A percentile compares a stretch with the other conserved stretches of the same genome.
phyloP scores from a whole-genome alignment of 1,140 invertebrate genomes.

The Drosophila bipectinata region DNA sequence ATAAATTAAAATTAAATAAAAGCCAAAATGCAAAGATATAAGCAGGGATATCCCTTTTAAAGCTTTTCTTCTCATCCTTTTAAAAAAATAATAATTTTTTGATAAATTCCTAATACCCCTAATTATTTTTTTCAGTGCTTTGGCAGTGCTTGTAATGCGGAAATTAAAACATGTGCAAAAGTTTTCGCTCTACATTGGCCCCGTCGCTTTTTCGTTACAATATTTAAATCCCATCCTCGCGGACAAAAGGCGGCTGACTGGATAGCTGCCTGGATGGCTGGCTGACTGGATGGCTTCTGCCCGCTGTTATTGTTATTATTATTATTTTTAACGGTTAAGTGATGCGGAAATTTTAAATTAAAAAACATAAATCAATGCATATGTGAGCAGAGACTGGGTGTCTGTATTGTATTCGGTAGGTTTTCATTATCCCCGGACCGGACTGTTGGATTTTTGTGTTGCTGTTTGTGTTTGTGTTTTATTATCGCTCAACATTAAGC shows the following conservation, averaged over 20 bases:
- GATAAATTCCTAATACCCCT: not conserved
- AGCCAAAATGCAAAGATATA: too few relatives aligned
- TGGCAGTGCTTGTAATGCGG: slow-evolving; percentile 66
- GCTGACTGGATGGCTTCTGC: slow-evolving; percentile 31
- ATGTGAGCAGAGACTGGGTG: slow-evolving; percentile 19
- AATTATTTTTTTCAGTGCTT: not conserved
- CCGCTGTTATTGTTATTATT: slow-evolving; percentile 62
- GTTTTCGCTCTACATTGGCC: slow-evolving; percentile 57
- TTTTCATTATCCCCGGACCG: slow-evolving; percentile 70
- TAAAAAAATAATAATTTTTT: not conserved
- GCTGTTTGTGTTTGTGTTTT: slow-evolving; percentile 75
- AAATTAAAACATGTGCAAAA: slow-evolving; percentile 78
- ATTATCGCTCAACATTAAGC: slow-evolving; percentile 79
- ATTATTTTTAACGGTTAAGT: slow-evolving; percentile 83
- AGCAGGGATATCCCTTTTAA: too few relatives aligned
- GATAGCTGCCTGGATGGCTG: not conserved
- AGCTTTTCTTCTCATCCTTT: too few relatives aligned
- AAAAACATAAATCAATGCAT: slow-evolving; percentile 84
- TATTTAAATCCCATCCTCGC: slow-evolving; percentile 69
- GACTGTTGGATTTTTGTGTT: slow-evolving; percentile 47
- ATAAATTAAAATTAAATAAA: too few relatives aligned
- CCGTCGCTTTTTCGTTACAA: slow-evolving; percentile 36
- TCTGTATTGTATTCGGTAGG: slow-evolving; percentile 16
- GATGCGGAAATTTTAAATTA: slow-evolving; percentile 84
- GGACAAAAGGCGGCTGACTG: slow-evolving; percentile 37